Evolutionary conservation across 1,140 invertebrate species (phyloP).

Genomic region (Venturia canescens): DNA sequence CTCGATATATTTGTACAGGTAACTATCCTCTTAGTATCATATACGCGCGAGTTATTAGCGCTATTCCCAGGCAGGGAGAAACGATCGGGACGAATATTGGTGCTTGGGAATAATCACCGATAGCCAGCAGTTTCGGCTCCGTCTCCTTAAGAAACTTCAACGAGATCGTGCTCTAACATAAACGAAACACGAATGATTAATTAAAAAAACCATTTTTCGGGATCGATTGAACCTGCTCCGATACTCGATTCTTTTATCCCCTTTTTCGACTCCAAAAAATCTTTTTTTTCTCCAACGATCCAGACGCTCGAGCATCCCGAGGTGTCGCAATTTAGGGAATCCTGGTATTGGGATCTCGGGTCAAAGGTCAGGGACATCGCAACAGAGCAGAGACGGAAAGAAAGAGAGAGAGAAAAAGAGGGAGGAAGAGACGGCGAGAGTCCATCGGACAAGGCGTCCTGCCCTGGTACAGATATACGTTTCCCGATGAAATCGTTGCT

Average conservation of each 20-base stretch:
- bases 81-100: neutral
- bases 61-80: neutral
- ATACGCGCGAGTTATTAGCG: neutral
- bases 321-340: neutral
- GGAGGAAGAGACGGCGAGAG: conserved; percentile 11
- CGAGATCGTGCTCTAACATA: neutral
- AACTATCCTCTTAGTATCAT: neutral
- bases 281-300: neutral
- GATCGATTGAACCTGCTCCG: too few relatives aligned
- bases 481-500: conserved; percentile 55
- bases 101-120: neutral
- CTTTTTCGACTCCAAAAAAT: too few relatives aligned
- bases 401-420: neutral
- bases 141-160: neutral
- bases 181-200: neutral
- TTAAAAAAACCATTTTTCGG: too few relatives aligned
- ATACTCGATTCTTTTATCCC: too few relatives aligned
- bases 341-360: conserved; percentile 6
- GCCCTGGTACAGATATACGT: conserved; percentile 33
- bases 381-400: neutral
- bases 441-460: conserved; percentile 30
- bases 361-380: conserved; percentile 46
- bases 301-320: neutral
- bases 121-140: neutral
- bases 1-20: neutral